Base-by-base conservation (phyloP, 1,140 invertebrate species). In the Homalodisca vitripennis region DNA sequence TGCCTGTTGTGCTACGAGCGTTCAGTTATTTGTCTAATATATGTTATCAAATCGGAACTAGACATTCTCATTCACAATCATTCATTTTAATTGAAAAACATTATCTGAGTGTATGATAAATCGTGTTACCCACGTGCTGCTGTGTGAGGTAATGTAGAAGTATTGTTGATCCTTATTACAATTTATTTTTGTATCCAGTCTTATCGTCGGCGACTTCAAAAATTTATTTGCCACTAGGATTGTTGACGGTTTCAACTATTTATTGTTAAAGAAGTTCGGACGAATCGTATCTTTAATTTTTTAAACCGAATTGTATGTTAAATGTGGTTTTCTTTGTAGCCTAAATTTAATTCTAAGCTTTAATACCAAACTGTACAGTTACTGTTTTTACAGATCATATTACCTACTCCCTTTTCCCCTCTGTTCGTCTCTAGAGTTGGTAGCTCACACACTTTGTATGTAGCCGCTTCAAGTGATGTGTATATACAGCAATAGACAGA, bases 381-480 rank as follows among this genome's bases (percentile, higher is more conserved):
- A 60, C 55, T 60, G 27, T 30, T 60, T 60, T 60, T 60, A 60
- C 27, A 10, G 24, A 60, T 60, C 55, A 60, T 30, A 41, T 17
- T 17, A 41, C 17, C 17, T 17, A 17, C 26, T 60, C 29, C 14
- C 24, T 22, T 26, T 27, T 26, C 24, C 26, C 26, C 3, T 22
- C 55, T 60, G 29, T 60, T 60, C 27, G 14, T 60, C 55, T 26
- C 29, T 60, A 60, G 55, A 27, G 29, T 12, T 53, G 29, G 26
- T 60, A 60, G 55, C 22, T 27, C 55, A 60, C n/a, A n/a, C 55
- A 27, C 55, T 60, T 60, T 60, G 55, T 60, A 60, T 60, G 2
- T 60, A 68, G 66, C 55, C 20, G 66, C 66, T 68, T 68, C n/a
- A 27, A 68, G 66, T 68, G 48, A 68, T 68, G 66, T 68, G 66